Evolutionary conservation across 2,888 invertebrate species (phyloP), one percentile per base, ranked within the genome.

Genomic region (Tipula unca): DNA sequence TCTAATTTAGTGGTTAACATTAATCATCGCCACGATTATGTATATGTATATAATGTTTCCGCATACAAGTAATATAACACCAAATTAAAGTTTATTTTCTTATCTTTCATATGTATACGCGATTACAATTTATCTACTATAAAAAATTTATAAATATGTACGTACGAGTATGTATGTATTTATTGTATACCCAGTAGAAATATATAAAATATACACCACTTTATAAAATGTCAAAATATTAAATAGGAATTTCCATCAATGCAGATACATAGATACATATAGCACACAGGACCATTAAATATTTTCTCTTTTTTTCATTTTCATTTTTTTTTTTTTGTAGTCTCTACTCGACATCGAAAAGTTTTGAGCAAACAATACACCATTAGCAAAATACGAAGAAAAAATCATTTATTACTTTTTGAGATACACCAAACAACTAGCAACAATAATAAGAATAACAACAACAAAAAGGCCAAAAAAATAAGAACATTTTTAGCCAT

Each of bases 391-490:
- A 54, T 17, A 54, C 69, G 69, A 69, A 25, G 69, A 69, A 69
- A 69, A 69, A 69, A 13, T 69, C 69, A 69, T 69, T 69, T 69
- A 69, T 69, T 69, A 69, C 69, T 69, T 69, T 69, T 69, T 69
- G 10, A 69, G 25, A 69, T 69, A 69, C 25, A 69, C 69, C 69
- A 69, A 69, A 69, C 25, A 69, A 69, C 69, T 10, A 2, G 6
- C 3, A n/a, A n/a, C n/a, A n/a, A n/a, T n/a, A n/a, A n/a, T n/a
- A n/a, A n/a, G n/a, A n/a, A n/a, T n/a, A n/a, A 69, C 25, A 20
- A 25, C 17, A 6, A 69, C 8, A 25, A 25, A 69, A 69, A 69
- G 69, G 69, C 69, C 69, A 69, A 10, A 25, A 69, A 69, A 20
- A 69, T 69, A 69, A 69, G 69, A 69, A 69, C 69, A 25, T 25